Percentiles rank a stretch among this genome's conserved stretches.
These are phyloP conservation scores for Sarotherodon lohbergeri DNA, from an alignment of 2,113 vertebrate species.

Conservation along the genomic window DNA sequence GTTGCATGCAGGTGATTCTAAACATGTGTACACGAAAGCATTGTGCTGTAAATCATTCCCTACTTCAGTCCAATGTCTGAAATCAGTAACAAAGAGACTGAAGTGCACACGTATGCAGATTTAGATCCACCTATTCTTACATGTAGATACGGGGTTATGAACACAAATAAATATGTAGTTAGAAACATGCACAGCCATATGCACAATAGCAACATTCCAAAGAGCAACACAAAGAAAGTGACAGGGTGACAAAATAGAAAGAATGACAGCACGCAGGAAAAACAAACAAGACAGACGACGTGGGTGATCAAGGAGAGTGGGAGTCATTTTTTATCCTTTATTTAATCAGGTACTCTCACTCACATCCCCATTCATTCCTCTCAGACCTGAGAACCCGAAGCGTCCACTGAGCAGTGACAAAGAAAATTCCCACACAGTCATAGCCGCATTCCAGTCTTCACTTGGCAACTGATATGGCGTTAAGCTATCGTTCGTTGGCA, in stretches of 20 bases:
- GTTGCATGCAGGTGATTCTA: neutral
- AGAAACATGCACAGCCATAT: neutral
- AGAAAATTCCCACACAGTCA: neutral
- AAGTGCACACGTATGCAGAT: neutral
- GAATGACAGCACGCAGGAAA: constrained; percentile 29
- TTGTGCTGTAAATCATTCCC: constrained; percentile 12
- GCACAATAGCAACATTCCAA: constrained; percentile 1
- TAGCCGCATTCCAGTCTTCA: neutral
- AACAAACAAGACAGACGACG: constrained; percentile 30
- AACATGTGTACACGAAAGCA: neutral
- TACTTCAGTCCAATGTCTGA: neutral
- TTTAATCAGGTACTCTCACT: constrained; percentile 17
- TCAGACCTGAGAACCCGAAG: neutral
- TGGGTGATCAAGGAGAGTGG: constrained; percentile 29
- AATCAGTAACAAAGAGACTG: constrained; percentile 5
- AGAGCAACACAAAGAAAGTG: constrained; percentile 20
- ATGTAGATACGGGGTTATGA: neutral
- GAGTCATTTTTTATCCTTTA: constrained; percentile 43
- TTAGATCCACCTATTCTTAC: neutral
- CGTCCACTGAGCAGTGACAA: neutral
- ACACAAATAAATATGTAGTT: neutral
- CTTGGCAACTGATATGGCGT: neutral
- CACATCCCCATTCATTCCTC: constrained; percentile 3
- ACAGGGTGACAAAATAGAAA: constrained; percentile 44
- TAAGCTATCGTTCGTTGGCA: neutral